A percentile compares a stretch with the other conserved stretches of the same genome.
Evolutionary conservation across 2,888 invertebrate species (phyloP).

Genomic region (Amphipyra berbera): DNA sequence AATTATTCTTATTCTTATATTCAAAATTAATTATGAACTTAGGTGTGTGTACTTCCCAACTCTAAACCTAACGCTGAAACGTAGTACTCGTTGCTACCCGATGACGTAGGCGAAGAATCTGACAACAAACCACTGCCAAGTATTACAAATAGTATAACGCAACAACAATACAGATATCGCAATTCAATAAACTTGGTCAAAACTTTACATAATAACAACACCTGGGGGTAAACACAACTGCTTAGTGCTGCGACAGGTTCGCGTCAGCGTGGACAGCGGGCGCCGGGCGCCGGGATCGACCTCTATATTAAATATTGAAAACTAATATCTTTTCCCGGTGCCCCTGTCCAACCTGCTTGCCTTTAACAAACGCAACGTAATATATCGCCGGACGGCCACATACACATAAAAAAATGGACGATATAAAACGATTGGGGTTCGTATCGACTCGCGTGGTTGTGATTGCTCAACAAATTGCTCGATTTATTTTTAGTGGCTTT

Average conservation of each 20-base stretch:
- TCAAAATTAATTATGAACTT: no score
- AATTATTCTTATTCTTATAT: no score
- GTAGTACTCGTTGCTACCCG: no score
- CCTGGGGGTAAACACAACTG: slow-evolving; percentile 43
- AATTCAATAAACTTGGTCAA: slow-evolving; percentile 17
- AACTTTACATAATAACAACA: slow-evolving; percentile 35
- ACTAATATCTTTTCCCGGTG: slow-evolving; percentile 56
- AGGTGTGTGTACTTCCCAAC: no score
- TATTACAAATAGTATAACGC: no score
- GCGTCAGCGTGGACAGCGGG: slow-evolving; percentile 49
- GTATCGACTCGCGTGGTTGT: slow-evolving; percentile 24
- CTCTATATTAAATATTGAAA: slow-evolving; percentile 63
- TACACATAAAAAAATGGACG: slow-evolving; percentile 38
- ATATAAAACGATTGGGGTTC: slow-evolving; percentile 23
- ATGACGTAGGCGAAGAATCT: no score
- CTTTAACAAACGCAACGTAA: slow-evolving; percentile 39
- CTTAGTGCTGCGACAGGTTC: slow-evolving; percentile 57
- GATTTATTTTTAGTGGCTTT: slow-evolving; percentile 40
- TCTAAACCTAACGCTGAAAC: no score
- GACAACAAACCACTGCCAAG: not conserved
- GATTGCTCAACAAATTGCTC: slow-evolving; percentile 34
- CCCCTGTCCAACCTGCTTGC: slow-evolving; percentile 43
- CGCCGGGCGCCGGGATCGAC: slow-evolving; percentile 32
- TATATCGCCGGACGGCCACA: slow-evolving; percentile 37
- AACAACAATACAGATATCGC: not conserved